These are phyloP conservation scores for Copsychus sechellarum DNA, from an alignment of 2,113 vertebrate species.

Conservation along the genomic window DNA sequence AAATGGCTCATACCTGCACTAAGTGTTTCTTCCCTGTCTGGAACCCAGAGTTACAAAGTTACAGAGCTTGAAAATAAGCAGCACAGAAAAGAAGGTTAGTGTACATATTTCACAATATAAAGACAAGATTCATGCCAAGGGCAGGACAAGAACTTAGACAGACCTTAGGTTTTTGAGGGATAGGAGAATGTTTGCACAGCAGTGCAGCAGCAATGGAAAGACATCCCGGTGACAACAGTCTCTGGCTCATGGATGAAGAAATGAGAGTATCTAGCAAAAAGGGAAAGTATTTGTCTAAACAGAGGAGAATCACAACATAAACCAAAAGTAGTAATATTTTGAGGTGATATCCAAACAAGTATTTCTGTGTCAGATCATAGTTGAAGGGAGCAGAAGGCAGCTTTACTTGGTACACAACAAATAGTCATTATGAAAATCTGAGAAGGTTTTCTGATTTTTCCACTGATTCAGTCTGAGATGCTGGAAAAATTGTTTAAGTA, in stretches of 20 bases:
- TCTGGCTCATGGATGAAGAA: neutral
- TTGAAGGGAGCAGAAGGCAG: neutral
- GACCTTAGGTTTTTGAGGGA: neutral
- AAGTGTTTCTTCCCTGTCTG: neutral
- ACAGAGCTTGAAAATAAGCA: neutral
- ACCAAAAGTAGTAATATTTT: neutral
- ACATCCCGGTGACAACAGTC: neutral
- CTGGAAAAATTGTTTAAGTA: neutral
- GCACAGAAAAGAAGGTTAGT: neutral
- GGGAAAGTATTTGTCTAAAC: neutral
- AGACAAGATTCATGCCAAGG: neutral
- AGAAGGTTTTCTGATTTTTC: neutral
- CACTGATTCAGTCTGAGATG: neutral
- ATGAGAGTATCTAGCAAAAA: neutral
- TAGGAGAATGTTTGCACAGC: neutral
- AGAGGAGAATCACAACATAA: neutral
- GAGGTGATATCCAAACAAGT: neutral
- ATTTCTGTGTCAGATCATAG: neutral
- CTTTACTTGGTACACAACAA: neutral
- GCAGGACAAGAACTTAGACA: neutral
- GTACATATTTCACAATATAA: neutral
- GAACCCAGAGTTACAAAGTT: neutral
- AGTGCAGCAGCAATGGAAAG: neutral
- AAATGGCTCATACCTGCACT: neutral
- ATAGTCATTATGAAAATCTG: neutral